Percentiles rank a stretch among this genome's conserved stretches.
Evolutionary conservation across 2,113 vertebrate species (phyloP).

Genomic region (Scophthalmus maximus): DNA sequence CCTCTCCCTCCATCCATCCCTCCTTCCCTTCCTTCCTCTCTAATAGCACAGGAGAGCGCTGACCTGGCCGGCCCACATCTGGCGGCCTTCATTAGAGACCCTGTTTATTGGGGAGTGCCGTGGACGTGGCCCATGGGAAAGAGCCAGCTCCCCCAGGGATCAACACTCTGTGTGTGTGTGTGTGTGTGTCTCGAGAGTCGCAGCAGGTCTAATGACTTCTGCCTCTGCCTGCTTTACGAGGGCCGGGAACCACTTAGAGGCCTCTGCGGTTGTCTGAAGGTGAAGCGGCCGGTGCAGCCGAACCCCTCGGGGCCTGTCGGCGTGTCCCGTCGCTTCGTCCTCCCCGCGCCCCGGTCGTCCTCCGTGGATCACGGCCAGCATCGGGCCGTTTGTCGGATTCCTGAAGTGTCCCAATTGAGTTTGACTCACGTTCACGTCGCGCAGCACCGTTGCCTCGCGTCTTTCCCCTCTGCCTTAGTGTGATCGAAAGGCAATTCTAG

Average conservation of each 20-base stretch:
- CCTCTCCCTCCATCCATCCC: conserved; percentile 59
- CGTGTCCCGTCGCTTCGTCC: conserved; percentile 10
- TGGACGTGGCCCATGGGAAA: conserved; percentile 77
- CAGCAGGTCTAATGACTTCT: conserved; percentile 74
- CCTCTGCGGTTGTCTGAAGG: conserved; percentile 58
- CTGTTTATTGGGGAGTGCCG: conserved; percentile 76
- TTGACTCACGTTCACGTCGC: no score
- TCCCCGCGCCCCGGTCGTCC: not conserved
- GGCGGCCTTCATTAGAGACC: conserved; percentile 80
- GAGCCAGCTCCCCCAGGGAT: conserved; percentile 54
- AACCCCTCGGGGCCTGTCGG: conserved; percentile 49
- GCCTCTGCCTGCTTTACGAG: conserved; percentile 68
- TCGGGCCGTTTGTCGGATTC: not conserved
- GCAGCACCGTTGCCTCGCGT: no score
- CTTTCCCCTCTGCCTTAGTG: not conserved
- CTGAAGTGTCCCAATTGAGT: no score
- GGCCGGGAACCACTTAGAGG: conserved; percentile 69
- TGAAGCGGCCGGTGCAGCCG: conserved; percentile 36
- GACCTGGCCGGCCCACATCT: conserved; percentile 81
- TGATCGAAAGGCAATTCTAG: not conserved
- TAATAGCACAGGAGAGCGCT: conserved; percentile 77
- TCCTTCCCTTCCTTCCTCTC: conserved; percentile 71
- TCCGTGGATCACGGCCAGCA: not conserved
- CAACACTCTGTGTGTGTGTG: conserved; percentile 29
- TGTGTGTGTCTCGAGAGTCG: conserved; percentile 44